Conservation (phyloP, 2,888 invertebrate genomes). For the Isotomurus palustris region DNA sequence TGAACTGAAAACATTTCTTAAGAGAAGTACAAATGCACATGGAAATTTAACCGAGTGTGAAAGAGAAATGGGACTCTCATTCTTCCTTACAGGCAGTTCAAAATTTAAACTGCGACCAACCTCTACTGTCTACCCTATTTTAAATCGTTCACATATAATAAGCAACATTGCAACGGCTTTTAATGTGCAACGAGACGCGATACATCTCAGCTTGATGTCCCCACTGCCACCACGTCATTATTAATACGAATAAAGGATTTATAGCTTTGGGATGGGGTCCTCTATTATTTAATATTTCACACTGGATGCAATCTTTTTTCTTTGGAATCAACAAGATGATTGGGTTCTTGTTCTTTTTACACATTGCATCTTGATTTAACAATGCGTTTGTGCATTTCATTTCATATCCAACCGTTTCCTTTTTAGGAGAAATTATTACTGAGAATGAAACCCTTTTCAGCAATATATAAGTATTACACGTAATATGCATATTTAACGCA, state of each 20-base stretch:
- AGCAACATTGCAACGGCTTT: too few relatives aligned
- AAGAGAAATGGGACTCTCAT: conserved; percentile 2
- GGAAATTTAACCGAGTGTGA: conserved; percentile 10
- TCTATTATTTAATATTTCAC: conserved; percentile 13
- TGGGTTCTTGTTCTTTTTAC: conserved; percentile 9
- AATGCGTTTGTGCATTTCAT: too few relatives aligned
- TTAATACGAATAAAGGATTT: conserved; percentile 13
- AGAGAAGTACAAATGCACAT: not conserved
- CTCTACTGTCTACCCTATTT: conserved; percentile 16
- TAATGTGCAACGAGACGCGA: too few relatives aligned
- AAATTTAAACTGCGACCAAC: too few relatives aligned
- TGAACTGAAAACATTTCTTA: conserved; percentile 9
- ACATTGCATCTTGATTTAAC: too few relatives aligned
- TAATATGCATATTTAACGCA: too few relatives aligned
- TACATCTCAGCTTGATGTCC: conserved; percentile 8
- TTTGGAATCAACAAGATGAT: conserved; percentile 14
- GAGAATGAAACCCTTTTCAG: too few relatives aligned
- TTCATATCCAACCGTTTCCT: too few relatives aligned
- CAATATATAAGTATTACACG: not conserved
- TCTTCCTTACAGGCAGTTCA: conserved; percentile 12
- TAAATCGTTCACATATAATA: conserved; percentile 10
- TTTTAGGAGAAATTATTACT: too few relatives aligned
- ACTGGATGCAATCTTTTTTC: conserved; percentile 17
- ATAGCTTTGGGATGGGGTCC: conserved; percentile 15
- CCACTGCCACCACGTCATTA: conserved; percentile 18